Percentiles rank a stretch among this genome's conserved stretches.
Conservation (phyloP, 2,113 vertebrate genomes). For the Halcyon senegalensis region DNA sequence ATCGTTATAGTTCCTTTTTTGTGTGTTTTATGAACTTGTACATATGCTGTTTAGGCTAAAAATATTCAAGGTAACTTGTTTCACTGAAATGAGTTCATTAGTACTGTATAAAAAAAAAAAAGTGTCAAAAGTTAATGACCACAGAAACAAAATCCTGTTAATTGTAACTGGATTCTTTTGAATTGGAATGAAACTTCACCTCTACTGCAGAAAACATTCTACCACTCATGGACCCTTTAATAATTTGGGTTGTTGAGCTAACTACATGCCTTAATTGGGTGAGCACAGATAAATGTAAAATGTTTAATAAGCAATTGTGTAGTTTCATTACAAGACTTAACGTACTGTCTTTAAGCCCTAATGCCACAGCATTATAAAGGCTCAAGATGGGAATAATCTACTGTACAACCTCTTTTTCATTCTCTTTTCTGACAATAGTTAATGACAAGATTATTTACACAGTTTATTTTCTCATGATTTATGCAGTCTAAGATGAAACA, state of each 20-base stretch:
- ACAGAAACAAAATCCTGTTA: neutral
- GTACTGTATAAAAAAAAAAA: neutral
- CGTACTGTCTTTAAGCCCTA: neutral
- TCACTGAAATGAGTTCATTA: conserved; percentile 13
- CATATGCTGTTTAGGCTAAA: neutral
- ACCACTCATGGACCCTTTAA: neutral
- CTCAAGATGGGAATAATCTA: neutral
- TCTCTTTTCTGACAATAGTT: neutral
- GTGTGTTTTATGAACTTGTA: neutral
- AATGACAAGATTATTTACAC: neutral
- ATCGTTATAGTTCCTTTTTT: neutral
- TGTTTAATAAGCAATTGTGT: neutral
- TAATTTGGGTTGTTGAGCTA: neutral
- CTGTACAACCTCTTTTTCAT: neutral
- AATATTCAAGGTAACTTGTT: neutral
- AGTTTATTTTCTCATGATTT: conserved; percentile 6
- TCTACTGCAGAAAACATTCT: neutral
- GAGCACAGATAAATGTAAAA: neutral
- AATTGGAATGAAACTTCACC: neutral
- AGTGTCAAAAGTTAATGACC: neutral
- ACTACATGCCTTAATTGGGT: neutral
- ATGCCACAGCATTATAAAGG: neutral
- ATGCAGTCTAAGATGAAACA: neutral
- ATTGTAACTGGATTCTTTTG: neutral
- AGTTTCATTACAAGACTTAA: neutral